These are phyloP conservation scores for Drosophila eugracilis DNA, from an alignment of 1,140 invertebrate species.

Conservation along the genomic window DNA sequence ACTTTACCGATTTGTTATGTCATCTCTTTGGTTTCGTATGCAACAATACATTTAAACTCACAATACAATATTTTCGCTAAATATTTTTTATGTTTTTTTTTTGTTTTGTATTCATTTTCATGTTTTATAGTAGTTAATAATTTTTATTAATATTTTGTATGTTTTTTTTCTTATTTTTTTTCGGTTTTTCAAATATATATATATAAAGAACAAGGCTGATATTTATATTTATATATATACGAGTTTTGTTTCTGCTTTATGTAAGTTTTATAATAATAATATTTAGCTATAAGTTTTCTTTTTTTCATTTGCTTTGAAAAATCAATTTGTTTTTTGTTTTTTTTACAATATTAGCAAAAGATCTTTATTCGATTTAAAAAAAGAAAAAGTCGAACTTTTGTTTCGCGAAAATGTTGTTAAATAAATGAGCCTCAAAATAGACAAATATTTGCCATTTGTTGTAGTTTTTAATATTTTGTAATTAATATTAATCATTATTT, in stretches of 20 bases:
- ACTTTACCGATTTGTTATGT: conserved; percentile 41
- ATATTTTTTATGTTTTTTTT: conserved; percentile 78
- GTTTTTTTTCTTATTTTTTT: conserved; percentile 53
- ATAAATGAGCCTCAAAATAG: conserved; percentile 81
- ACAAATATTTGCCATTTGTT: conserved; percentile 67
- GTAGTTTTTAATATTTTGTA: conserved; percentile 51
- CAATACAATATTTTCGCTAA: conserved; percentile 83
- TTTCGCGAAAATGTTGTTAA: conserved; percentile 59
- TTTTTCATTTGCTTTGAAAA: conserved; percentile 55
- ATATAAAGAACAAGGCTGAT: conserved; percentile 84
- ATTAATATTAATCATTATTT: conserved; percentile 45
- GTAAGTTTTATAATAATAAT: conserved; percentile 79
- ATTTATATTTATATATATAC: conserved; percentile 72
- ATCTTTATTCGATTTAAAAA: conserved; percentile 57
- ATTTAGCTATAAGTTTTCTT: conserved; percentile 69
- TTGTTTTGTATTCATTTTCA: conserved; percentile 60
- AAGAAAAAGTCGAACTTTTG: conserved; percentile 54
- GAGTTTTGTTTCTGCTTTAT: conserved; percentile 61
- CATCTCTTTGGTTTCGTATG: conserved; percentile 62
- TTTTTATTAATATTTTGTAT: conserved; percentile 82
- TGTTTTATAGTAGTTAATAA: conserved; percentile 82
- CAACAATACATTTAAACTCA: conserved; percentile 82
- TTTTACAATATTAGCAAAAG: conserved; percentile 78
- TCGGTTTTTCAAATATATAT: conserved; percentile 70
- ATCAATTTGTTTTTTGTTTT: conserved; percentile 69